A percentile compares a stretch with the other conserved stretches of the same genome.
Evolutionary conservation across 2,113 vertebrate genomes (phyloP).

Genomic region (Cyrtonyx montezumae): DNA sequence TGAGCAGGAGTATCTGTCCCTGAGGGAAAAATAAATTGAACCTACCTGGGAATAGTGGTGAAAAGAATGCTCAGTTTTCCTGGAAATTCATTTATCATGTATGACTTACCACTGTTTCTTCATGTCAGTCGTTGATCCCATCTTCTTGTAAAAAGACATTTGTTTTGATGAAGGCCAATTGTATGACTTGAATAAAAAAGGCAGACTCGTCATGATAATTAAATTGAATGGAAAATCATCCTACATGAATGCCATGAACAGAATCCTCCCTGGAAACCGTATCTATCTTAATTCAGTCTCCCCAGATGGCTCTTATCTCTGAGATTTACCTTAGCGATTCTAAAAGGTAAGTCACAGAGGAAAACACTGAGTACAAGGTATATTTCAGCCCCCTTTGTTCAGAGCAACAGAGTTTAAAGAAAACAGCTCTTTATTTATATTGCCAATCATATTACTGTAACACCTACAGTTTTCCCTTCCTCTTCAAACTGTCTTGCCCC

Average conservation of each 20-base stretch:
- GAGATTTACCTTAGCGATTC: background rate
- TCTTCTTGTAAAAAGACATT: slow-evolving; percentile 34
- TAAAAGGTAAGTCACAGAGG: background rate
- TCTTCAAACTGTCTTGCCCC: background rate
- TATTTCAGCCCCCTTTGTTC: background rate
- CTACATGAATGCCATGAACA: background rate
- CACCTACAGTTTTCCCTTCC: background rate
- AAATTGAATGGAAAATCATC: slow-evolving; percentile 17
- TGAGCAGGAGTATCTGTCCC: background rate
- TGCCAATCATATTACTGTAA: background rate
- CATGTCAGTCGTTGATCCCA: slow-evolving; percentile 2
- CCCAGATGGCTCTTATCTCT: background rate
- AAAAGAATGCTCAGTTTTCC: slow-evolving; percentile 24
- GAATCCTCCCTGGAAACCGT: background rate
- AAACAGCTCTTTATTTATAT: background rate
- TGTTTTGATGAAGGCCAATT: slow-evolving; percentile 53
- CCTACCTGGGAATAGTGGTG: background rate
- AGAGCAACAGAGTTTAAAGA: background rate
- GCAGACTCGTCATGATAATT: background rate
- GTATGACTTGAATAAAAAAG: background rate
- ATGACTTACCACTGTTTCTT: slow-evolving; percentile 27
- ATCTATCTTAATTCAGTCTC: background rate
- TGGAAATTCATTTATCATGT: slow-evolving; percentile 42
- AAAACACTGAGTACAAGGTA: background rate
- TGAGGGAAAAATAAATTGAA: background rate